A percentile compares a stretch with the other conserved stretches of the same genome.
phyloP scores from a whole-genome alignment of 2,113 vertebrate species.

The Barnardius zonarius region DNA sequence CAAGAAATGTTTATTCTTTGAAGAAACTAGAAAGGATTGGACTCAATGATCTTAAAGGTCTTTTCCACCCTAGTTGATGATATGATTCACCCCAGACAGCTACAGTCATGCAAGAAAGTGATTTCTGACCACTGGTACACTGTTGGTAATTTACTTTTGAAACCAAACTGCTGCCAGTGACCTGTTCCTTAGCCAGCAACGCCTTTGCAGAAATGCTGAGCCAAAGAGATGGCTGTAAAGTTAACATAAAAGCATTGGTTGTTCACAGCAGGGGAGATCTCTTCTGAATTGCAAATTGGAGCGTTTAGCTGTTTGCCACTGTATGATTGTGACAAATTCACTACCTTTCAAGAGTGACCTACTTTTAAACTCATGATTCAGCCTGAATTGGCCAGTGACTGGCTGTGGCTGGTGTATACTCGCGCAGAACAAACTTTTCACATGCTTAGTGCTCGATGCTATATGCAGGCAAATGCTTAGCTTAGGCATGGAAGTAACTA shows the following conservation, averaged over 20 bases:
- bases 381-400: neutral
- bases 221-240: neutral
- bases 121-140: neutral
- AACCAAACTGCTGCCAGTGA: neutral
- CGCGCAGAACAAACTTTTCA: neutral
- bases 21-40: neutral
- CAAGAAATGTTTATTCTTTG: neutral
- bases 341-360: neutral
- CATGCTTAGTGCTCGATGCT: neutral
- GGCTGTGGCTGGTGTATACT: neutral
- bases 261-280: neutral
- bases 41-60: neutral
- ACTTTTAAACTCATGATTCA: neutral
- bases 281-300: neutral
- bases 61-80: neutral
- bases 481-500: neutral
- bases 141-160: neutral
- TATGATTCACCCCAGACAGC: neutral
- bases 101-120: neutral
- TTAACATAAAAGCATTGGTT: neutral
- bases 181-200: neutral
- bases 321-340: neutral
- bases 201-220: neutral
- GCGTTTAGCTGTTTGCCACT: neutral
- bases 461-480: neutral